Base-by-base conservation (phyloP, 2,888 invertebrate genomes). In the Pasiphila rectangulata region DNA sequence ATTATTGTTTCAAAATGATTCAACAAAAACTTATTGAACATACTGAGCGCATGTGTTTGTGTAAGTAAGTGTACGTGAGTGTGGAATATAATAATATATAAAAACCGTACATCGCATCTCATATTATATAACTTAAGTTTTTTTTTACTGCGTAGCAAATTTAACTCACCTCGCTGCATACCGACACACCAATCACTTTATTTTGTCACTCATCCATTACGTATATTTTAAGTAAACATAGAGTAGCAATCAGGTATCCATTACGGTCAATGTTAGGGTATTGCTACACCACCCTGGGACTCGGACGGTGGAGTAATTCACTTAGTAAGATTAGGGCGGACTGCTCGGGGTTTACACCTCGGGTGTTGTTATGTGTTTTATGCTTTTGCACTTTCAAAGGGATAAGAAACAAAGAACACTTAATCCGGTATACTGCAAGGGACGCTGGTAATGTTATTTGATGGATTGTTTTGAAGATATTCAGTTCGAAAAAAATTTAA, bases 271-370 rank as follows among this genome's bases (percentile, higher is more conserved):
- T 59, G 57, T 59, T 57, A 53, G 58, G 53, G 54, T 50, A 57
- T 51, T 38, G 55, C 46, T 19, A 30, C 40, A 32, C 20, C 38
- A 34, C 17, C 24, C 13, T 13, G 36, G 39, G 51, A 45, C 41
- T 32, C 27, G 23, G 42, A 23, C 39, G 51, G 41, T 39, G 47
- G 41, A 46, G 71, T 74, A 76, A 78, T 76, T 76, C 79, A 78
- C 78, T 80, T 75, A 79, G 75, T 64, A 69, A 78, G 77, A 79
- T 81, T 79, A 77, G 76, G 70, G 60, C 69, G 64, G 68, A 65
- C 64, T 62, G 66, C 61, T 61, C 61, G 40, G 59, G 65, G 61
- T 79, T 77, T 72, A 75, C 76, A 76, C 75, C 71, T 75, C 63
- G 64, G 70, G 68, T 41, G 29, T 27, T 50, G 32, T 45, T 10